Conservation (phyloP, 2,113 vertebrate species). For the Malaclemys terrapin region DNA sequence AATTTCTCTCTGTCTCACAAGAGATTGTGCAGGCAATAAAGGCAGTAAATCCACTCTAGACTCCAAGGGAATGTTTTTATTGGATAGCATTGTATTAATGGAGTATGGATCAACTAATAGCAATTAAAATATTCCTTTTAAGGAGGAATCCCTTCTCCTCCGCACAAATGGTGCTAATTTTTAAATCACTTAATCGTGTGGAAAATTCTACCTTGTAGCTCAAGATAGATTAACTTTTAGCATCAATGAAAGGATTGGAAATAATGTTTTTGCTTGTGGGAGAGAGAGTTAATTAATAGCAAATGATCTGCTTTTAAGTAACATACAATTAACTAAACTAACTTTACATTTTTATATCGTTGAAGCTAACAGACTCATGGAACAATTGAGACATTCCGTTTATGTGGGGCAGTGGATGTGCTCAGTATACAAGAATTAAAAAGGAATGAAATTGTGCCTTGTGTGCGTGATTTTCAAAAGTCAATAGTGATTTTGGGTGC, state of each 20-base stretch:
- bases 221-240: not conserved
- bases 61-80: not conserved
- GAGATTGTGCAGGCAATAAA: not conserved
- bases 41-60: constrained; percentile 52
- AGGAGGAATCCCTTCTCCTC: not conserved
- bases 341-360: not conserved
- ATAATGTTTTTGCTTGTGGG: not conserved
- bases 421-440: not conserved
- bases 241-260: not conserved
- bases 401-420: no score
- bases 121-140: constrained; percentile 44
- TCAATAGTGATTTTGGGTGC: not conserved
- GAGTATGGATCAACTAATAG: constrained; percentile 35
- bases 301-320: not conserved
- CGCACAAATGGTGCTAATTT: not conserved
- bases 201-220: rapidly evolving
- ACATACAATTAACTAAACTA: not conserved
- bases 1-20: constrained; percentile 1
- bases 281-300: not conserved
- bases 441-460: not conserved
- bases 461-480: not conserved
- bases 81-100: constrained; percentile 25
- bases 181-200: not conserved
- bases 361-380: not conserved
- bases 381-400: not conserved